Percentiles rank a stretch among this genome's conserved stretches.
These are phyloP conservation scores for Luperina nickerlii DNA, from an alignment of 2,888 invertebrate genomes.

Conservation along the genomic window DNA sequence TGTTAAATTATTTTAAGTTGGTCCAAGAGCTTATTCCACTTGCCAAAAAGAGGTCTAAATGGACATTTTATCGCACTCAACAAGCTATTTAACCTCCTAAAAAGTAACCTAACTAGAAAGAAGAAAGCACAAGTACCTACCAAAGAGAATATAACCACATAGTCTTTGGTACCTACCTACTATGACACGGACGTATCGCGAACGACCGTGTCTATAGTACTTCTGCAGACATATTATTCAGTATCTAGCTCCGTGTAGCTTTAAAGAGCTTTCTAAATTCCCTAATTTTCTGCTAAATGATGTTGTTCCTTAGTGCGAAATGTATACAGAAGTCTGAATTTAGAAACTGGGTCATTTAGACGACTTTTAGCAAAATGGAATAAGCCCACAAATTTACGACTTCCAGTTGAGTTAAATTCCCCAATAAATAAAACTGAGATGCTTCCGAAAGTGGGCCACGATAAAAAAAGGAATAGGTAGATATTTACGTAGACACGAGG, in stretches of 20 bases:
- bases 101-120: neutral
- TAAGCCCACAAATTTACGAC: slow-evolving; percentile 7
- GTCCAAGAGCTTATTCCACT: neutral
- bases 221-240: neutral
- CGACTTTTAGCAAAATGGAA: too few species aligned
- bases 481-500: slow-evolving; percentile 67
- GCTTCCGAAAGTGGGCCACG: slow-evolving; percentile 73
- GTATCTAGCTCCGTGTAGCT: neutral
- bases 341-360: neutral
- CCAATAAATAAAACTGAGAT: slow-evolving; percentile 72
- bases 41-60: neutral
- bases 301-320: neutral
- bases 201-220: neutral
- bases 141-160: too few species aligned
- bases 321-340: neutral
- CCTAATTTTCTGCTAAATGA: neutral
- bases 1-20: neutral
- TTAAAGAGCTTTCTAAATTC: neutral
- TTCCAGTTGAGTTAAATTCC: slow-evolving; percentile 64
- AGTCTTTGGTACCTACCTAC: too few species aligned
- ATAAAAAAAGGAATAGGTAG: slow-evolving; percentile 68
- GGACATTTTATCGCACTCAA: neutral
- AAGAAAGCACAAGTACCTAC: neutral
- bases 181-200: neutral
- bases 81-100: neutral